Base-by-base conservation (phyloP, 2,797 vertebrate genomes). In the Phrynocephalus vlangalii region DNA sequence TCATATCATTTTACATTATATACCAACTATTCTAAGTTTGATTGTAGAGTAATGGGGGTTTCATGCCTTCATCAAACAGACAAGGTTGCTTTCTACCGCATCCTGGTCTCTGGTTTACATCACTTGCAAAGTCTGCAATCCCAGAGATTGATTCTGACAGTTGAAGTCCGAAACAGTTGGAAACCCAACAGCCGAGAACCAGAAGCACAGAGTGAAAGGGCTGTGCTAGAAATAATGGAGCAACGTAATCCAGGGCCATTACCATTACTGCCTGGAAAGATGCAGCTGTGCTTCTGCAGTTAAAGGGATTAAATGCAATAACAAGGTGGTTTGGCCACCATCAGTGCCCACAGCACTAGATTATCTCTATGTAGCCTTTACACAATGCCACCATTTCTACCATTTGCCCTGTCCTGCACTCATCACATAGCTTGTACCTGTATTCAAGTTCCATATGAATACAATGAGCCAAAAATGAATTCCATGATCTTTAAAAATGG, bases 211-310 rank as follows among this genome's bases (percentile, higher is more conserved):
- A 48, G 10, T 30, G 26, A 87, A 76, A 75, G 10, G 63, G 9
- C 28, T 5, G 38, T 78, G 16, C 30, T 71, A 24, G 83, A 87
- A 83, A 88, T 82, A 83, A 82, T 83, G 15, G 66, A 78, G 44
- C 38, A 30, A 22, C 18, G 70, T 78, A 70, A 83, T 70, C 33
- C 52, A 66, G 33, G 81, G 8, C 18, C 66, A 52, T 79, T 33
- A 56, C 52, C 52, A 13, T 56, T n/a, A 52, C 48, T 38, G 63
- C n/a, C 20, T 70, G 52, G 84, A 79, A 79, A 70, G 63, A 85
- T 79, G 22, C 16, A 18, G 28, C 66, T 68, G 56, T 52, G 18
- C n/a, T 50, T 79, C 20, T 28, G 76, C 4, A 70, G 38, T 66
- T 30, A 86, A 79, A 68, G 52, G 44, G 84, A 71, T 79, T 70